Conservation (phyloP, 2,113 vertebrate species). For the Leucopsar rothschildi region DNA sequence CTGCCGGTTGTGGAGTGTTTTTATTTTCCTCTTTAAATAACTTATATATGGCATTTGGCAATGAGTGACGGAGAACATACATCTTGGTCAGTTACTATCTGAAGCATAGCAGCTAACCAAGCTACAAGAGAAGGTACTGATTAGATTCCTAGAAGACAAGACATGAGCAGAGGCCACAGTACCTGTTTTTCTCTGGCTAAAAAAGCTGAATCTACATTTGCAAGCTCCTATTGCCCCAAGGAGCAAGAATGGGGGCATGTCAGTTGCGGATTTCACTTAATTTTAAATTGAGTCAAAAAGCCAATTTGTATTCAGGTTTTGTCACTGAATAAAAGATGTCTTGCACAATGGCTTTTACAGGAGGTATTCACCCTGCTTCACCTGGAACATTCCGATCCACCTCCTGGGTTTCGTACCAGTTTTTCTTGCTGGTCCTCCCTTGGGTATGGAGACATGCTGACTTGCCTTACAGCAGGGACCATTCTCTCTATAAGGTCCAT, state of each 20-base stretch:
- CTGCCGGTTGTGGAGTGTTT: accelerated
- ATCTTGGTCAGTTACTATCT: not conserved
- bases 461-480: not conserved
- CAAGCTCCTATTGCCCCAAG: not conserved
- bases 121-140: not conserved
- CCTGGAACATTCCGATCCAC: not conserved
- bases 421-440: not conserved
- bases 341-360: not conserved
- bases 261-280: not conserved
- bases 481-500: not conserved
- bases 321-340: not conserved
- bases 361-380: not conserved
- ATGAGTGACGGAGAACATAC: not conserved
- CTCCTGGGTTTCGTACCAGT: not conserved
- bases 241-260: not conserved
- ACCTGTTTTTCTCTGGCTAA: not conserved
- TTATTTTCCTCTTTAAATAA: not conserved
- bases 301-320: not conserved
- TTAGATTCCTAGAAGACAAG: not conserved
- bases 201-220: not conserved
- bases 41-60: not conserved
- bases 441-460: not conserved
- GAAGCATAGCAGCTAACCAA: not conserved
- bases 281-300: not conserved
- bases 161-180: not conserved